Base-by-base conservation (phyloP, 2,888 invertebrate species). In the Diloba caeruleocephala region DNA sequence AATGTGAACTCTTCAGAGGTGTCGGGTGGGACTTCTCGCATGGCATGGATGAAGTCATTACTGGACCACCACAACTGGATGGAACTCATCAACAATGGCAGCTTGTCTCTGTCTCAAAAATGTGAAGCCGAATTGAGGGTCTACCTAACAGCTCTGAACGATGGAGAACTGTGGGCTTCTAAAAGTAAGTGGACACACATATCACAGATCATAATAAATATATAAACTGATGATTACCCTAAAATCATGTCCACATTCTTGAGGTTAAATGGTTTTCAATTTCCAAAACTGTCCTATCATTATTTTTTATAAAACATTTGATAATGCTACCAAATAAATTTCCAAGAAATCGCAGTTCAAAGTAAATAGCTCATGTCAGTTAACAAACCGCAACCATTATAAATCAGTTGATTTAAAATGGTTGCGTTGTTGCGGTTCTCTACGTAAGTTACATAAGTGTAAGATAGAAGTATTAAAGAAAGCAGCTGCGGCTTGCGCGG, bases 111-210 rank as follows among this genome's bases (percentile, higher is more conserved):
- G 33, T 81, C 88, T n/a, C 51, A 66, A 10, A 87, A 90, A 83
- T 77, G 96, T 94, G 45, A 90, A 94, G 49, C 92, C 76, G 81
- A 95, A 91, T 67, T 96, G 93, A 74, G 93, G 93, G 76, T 88
- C 89, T 93, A 93, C 57, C 60, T 92, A 77, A 86, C 89, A 15
- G 95, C 95, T 0, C 89, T 97, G 12, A 94, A 94, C 58, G 94
- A 94, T 44, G 96, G 96, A 46, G 94, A 95, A 64, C 89, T 95
- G 32, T 97, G 97, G 97, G 97, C 97, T 7, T 95, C 96, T 25
- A 96, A 95, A 92, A 96, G 97, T 97, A 83, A 96, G 96, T 95
- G 0, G 14, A 31, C 3, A n/a, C n/a, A n/a, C n/a, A n/a, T n/a
- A n/a, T n/a, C 5, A 13, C 29, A 5, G 19, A 12, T 23, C 13